phyloP scores from a whole-genome alignment of 2,797 vertebrate genomes.

The Cryptoprocta ferox region DNA sequence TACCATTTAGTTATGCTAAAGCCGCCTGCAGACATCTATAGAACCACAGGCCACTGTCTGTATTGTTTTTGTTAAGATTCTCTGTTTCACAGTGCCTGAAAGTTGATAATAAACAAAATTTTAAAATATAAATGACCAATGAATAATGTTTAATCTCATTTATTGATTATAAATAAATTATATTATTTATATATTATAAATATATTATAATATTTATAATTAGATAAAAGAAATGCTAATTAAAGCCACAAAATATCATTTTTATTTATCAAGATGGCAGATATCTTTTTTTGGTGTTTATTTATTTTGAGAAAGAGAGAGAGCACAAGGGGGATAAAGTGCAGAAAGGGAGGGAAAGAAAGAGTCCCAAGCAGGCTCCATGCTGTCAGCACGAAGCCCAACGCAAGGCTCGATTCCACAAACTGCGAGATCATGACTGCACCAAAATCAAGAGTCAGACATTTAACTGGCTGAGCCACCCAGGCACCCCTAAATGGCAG shows the following conservation, averaged over 20 bases:
- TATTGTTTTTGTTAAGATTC: not conserved
- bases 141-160: not conserved
- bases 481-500: not conserved
- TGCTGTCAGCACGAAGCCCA: too few relatives aligned
- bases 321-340: too few relatives aligned
- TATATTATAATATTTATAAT: too few relatives aligned
- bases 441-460: too few relatives aligned
- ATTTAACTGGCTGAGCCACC: too few relatives aligned
- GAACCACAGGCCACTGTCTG: not conserved
- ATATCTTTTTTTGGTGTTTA: not conserved
- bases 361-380: too few relatives aligned
- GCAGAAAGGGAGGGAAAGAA: too few relatives aligned
- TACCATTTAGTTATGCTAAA: not conserved
- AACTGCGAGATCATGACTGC: too few relatives aligned
- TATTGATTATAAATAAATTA: too few relatives aligned
- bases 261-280: slow-evolving; percentile 41
- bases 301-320: too few relatives aligned
- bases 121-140: not conserved
- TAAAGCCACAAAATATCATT: not conserved
- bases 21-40: not conserved
- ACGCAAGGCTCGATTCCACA: too few relatives aligned
- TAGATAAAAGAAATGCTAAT: slow-evolving; percentile 8
- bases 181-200: too few relatives aligned
- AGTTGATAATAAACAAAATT: not conserved
- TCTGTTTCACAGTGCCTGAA: not conserved